These are phyloP conservation scores for Gastrophryne carolinensis DNA, from an alignment of 2,797 vertebrate species.

Conservation along the genomic window DNA sequence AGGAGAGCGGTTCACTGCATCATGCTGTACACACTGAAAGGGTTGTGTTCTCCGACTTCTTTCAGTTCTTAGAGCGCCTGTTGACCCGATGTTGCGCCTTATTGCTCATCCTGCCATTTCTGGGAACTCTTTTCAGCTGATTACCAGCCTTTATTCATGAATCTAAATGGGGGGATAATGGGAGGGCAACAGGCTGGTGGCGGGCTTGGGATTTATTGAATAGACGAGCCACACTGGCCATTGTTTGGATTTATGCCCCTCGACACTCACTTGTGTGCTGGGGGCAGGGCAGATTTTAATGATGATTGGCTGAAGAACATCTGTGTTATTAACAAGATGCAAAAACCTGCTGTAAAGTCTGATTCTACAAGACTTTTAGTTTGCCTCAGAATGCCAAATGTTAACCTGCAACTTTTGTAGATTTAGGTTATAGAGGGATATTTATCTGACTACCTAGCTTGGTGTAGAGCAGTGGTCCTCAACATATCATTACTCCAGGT, in stretches of 20 bases:
- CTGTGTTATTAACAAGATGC: neutral
- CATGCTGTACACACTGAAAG: neutral
- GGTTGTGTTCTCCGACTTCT: neutral
- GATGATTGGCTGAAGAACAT: neutral
- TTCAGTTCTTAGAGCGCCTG: neutral
- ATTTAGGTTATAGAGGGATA: too few relatives aligned
- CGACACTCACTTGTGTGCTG: neutral
- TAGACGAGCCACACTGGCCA: neutral
- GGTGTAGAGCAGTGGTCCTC: too few relatives aligned
- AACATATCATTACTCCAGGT: too few relatives aligned
- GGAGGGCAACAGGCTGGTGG: conserved; percentile 3
- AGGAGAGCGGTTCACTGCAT: neutral
- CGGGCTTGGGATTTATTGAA: neutral
- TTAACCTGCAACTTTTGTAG: too few relatives aligned
- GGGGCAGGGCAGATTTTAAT: neutral
- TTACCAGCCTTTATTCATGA: neutral
- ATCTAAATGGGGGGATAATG: neutral
- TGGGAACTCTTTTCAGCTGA: neutral
- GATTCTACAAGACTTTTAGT: too few relatives aligned
- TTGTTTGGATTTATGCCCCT: neutral
- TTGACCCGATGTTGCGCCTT: neutral
- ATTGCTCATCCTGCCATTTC: neutral
- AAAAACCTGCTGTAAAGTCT: neutral
- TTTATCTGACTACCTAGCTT: too few relatives aligned
- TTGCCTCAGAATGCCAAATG: too few relatives aligned